These are phyloP conservation scores for Pegoplata infirma DNA, from an alignment of 2,888 invertebrate species.

Conservation along the genomic window DNA sequence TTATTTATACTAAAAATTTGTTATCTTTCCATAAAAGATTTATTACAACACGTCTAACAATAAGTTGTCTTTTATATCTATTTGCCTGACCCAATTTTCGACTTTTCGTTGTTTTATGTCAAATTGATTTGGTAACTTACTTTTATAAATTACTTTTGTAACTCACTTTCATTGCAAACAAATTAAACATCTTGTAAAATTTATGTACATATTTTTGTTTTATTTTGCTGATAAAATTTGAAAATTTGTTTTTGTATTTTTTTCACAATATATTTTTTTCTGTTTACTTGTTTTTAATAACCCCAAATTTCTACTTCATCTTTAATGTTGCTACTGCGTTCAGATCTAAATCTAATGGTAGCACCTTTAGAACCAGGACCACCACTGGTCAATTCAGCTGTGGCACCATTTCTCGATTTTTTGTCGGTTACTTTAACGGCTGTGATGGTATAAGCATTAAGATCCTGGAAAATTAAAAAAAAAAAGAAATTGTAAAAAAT, in stretches of 20 bases:
- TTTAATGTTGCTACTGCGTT: too few species aligned
- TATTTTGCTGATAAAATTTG: neutral
- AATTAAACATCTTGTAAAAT: neutral
- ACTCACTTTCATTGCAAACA: neutral
- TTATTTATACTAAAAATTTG: neutral
- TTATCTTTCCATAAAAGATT: constrained; percentile 23
- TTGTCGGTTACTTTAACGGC: too few species aligned
- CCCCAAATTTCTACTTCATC: constrained; percentile 76
- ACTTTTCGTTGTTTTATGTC: too few species aligned
- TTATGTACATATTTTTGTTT: neutral
- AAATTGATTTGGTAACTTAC: neutral
- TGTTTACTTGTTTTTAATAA: constrained; percentile 45
- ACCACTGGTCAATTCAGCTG: too few species aligned
- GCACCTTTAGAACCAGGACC: too few species aligned
- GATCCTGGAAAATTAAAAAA: too few species aligned
- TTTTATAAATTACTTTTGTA: neutral
- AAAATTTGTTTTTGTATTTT: neutral
- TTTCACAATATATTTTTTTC: neutral
- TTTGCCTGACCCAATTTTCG: too few species aligned
- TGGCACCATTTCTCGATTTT: too few species aligned
- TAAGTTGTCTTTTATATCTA: neutral
- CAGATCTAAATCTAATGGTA: too few species aligned
- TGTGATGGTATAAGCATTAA: too few species aligned
- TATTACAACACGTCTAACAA: too few species aligned
- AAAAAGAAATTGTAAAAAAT: too few species aligned